Evolutionary conservation across 2,797 vertebrate genomes (phyloP).

Genomic region (Catostomus latipinnis): DNA sequence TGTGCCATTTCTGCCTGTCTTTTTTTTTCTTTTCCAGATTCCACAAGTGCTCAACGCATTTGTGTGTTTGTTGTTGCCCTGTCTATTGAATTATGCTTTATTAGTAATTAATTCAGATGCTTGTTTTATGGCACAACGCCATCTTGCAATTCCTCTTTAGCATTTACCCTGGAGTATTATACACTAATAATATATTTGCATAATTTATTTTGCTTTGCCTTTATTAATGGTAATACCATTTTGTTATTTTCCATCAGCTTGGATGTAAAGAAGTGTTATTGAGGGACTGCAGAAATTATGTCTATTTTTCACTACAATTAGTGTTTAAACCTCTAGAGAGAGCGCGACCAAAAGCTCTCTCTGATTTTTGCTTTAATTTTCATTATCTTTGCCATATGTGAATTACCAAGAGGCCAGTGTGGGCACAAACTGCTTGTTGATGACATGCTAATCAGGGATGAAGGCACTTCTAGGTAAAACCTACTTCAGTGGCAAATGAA

Average conservation of each 20-base stretch:
- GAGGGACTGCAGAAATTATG: slow-evolving; percentile 62
- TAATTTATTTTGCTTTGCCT: slow-evolving; percentile 71
- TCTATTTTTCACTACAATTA: slow-evolving; percentile 63
- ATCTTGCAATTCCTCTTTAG: slow-evolving; percentile 47
- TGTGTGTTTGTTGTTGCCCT: slow-evolving; percentile 26
- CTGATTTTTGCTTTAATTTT: slow-evolving; percentile 63
- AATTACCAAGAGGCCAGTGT: slow-evolving; percentile 70
- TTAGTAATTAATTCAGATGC: slow-evolving; percentile 39
- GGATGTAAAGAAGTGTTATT: slow-evolving; percentile 61
- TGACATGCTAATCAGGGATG: slow-evolving; percentile 74
- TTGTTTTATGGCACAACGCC: slow-evolving; percentile 40
- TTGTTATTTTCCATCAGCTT: slow-evolving; percentile 68
- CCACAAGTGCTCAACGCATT: slow-evolving; percentile 8
- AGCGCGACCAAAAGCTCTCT: slow-evolving; percentile 47
- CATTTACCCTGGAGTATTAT: slow-evolving; percentile 69
- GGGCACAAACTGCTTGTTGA: slow-evolving; percentile 65
- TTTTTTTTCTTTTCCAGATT: not conserved
- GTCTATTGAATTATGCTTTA: slow-evolving; percentile 11
- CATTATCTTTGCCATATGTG: slow-evolving; percentile 61
- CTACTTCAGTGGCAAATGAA: slow-evolving; percentile 75
- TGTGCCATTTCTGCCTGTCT: not conserved
- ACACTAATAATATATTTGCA: slow-evolving; percentile 43
- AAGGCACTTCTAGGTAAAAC: slow-evolving; percentile 75
- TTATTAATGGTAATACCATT: slow-evolving; percentile 76
- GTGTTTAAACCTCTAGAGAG: slow-evolving; percentile 63